Percentiles rank a stretch among this genome's conserved stretches.
phyloP scores from a whole-genome alignment of 2,888 invertebrate genomes.

The Sisyra terminalis region DNA sequence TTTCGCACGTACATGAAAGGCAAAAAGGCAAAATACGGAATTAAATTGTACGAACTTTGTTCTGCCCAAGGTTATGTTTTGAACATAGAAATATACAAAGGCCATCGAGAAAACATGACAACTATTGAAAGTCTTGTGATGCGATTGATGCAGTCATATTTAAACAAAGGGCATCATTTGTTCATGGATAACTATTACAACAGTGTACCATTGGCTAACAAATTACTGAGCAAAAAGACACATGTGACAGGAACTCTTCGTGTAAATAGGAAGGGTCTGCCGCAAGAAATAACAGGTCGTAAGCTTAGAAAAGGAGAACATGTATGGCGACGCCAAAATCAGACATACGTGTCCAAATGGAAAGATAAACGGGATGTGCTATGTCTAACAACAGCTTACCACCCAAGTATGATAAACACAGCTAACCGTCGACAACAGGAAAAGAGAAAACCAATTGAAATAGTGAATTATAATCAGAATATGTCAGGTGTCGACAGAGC shows the following conservation, averaged over 20 bases:
- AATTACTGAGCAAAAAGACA: slow-evolving; percentile 13
- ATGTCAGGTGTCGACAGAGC: slow-evolving; percentile 16
- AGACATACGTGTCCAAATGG: slow-evolving; percentile 3
- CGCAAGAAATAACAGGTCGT: no score
- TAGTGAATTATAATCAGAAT: slow-evolving; percentile 11
- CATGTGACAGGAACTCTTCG: slow-evolving; percentile 14
- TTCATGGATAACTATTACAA: slow-evolving; percentile 18
- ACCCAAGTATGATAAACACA: slow-evolving; percentile 12
- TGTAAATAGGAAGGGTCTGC: no score
- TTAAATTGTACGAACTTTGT: slow-evolving; percentile 15
- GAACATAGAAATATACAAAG: slow-evolving; percentile 14
- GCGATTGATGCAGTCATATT: slow-evolving; percentile 15
- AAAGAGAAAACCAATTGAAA: slow-evolving; percentile 14
- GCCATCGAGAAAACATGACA: slow-evolving; percentile 11
- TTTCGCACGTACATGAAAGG: slow-evolving; percentile 14
- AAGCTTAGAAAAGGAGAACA: slow-evolving; percentile 11
- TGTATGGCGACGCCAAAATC: slow-evolving; percentile 11
- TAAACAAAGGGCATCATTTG: slow-evolving; percentile 17
- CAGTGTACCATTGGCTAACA: slow-evolving; percentile 12
- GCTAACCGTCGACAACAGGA: slow-evolving; percentile 11
- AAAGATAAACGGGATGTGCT: slow-evolving; percentile 15
- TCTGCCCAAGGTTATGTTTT: slow-evolving; percentile 14
- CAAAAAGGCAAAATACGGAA: slow-evolving; percentile 15
- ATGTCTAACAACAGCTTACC: slow-evolving; percentile 12
- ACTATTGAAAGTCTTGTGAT: slow-evolving; percentile 15